These are phyloP conservation scores for Leucania comma DNA, from an alignment of 2,888 invertebrate genomes.

Conservation along the genomic window DNA sequence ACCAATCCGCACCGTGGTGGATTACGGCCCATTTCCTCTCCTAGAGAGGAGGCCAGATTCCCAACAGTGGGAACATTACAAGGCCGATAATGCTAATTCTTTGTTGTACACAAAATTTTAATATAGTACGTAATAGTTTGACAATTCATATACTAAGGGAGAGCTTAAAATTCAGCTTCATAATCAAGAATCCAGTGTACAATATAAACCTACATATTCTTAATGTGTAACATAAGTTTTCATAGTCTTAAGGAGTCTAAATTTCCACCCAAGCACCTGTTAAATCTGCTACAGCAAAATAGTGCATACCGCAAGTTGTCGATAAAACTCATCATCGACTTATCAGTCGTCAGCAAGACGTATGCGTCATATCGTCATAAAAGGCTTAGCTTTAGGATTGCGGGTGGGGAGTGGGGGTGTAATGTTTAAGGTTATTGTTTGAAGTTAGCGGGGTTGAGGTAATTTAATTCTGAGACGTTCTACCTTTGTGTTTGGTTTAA, in stretches of 20 bases:
- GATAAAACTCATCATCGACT: slow-evolving; percentile 74
- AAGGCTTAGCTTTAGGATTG: slow-evolving; percentile 74
- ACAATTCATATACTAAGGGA: no score
- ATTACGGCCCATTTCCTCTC: no score
- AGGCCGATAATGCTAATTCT: no score
- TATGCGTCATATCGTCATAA: slow-evolving; percentile 77
- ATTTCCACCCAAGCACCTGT: background rate
- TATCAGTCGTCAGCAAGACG: slow-evolving; percentile 80
- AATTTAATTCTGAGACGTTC: slow-evolving; percentile 87
- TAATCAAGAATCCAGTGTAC: no score
- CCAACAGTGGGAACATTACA: no score
- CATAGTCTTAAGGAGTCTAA: background rate
- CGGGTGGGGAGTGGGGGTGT: slow-evolving; percentile 55
- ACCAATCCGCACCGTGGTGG: no score
- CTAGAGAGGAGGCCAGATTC: no score
- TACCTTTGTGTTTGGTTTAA: slow-evolving; percentile 74
- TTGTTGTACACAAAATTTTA: no score
- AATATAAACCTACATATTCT: no score
- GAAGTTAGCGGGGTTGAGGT: slow-evolving; percentile 84
- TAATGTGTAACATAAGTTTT: background rate
- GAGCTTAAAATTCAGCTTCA: no score
- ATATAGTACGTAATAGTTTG: no score
- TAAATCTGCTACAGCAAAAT: slow-evolving; percentile 1
- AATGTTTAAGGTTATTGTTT: slow-evolving; percentile 88
- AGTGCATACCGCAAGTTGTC: slow-evolving; percentile 38